Percentiles rank a stretch among this genome's conserved stretches.
phyloP scores from a whole-genome alignment of 2,113 vertebrate genomes.

The Phylloscopus trochiloides region DNA sequence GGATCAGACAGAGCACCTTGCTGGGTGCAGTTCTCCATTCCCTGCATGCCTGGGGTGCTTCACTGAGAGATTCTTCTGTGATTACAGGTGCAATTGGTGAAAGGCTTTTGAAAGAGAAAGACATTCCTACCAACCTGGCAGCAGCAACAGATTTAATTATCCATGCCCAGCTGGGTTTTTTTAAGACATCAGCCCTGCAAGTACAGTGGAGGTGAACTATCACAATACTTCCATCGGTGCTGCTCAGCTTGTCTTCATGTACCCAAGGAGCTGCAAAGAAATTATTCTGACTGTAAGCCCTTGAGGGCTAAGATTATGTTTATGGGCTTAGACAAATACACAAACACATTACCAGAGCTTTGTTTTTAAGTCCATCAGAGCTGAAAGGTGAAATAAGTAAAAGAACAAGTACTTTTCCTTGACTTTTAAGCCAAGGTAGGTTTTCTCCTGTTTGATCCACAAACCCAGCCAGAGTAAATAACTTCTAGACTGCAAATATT shows the following conservation, averaged over 20 bases:
- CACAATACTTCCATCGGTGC: fast-evolving
- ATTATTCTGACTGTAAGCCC: not conserved
- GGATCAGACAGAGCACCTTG: not conserved
- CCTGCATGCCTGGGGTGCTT: not conserved
- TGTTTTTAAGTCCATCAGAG: not conserved
- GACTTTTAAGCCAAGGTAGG: not conserved
- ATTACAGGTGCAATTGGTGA: not conserved
- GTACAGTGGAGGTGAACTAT: not conserved
- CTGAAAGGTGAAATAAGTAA: not conserved
- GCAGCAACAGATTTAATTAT: not conserved
- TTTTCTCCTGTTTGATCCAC: not conserved
- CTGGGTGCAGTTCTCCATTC: not conserved
- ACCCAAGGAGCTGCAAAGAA: not conserved
- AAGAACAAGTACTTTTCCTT: not conserved
- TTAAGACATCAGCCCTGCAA: not conserved
- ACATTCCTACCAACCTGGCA: not conserved
- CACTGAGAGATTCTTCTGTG: not conserved
- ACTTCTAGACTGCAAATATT: not conserved
- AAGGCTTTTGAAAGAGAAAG: not conserved
- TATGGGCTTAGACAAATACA: not conserved
- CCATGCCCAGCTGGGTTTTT: not conserved
- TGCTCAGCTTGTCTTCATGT: not conserved
- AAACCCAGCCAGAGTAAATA: not conserved
- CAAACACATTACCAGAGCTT: not conserved
- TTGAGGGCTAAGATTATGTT: not conserved